Conservation (phyloP, 2,888 invertebrate genomes). For the Parthenolecanium corni region DNA sequence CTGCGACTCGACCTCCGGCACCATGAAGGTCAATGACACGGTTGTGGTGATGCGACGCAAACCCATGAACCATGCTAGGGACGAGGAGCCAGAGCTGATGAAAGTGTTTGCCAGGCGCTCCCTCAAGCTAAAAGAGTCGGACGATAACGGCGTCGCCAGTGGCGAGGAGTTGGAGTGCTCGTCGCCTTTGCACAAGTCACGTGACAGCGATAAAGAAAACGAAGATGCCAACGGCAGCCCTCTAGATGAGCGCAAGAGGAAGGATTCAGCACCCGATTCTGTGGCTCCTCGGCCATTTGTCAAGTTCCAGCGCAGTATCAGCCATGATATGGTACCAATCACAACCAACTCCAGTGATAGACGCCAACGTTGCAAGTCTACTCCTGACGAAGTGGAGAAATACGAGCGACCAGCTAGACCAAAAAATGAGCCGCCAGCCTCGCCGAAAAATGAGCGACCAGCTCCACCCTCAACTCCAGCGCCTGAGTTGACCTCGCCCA, state of each 20-base stretch:
- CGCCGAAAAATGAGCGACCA: conserved; percentile 9
- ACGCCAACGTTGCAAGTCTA: conserved; percentile 31
- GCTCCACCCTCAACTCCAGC: neutral
- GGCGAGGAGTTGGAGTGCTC: neutral
- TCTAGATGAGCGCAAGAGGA: neutral
- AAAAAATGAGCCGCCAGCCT: neutral
- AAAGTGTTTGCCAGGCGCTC: conserved; percentile 71
- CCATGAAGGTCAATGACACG: conserved; percentile 19
- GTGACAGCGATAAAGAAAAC: conserved; percentile 65
- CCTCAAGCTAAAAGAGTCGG: conserved; percentile 60
- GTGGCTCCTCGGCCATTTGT: neutral
- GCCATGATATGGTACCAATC: conserved; percentile 23
- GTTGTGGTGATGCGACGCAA: conserved; percentile 5
- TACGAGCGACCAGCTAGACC: neutral
- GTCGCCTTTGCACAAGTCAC: conserved; percentile 39
- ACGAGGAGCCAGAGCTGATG: conserved; percentile 55
- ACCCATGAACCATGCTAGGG: conserved; percentile 2
- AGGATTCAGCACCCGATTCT: neutral
- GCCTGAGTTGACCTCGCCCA: neutral
- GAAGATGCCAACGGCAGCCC: conserved; percentile 38
- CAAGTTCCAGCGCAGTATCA: conserved; percentile 30
- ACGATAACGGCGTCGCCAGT: conserved; percentile 44
- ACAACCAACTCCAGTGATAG: conserved; percentile 31
- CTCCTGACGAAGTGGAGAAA: neutral
- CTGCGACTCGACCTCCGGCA: conserved; percentile 8